Evolutionary conservation across 2,113 vertebrate species (phyloP), one percentile per base, ranked within the genome.

Genomic region (Myocastor coypus): DNA sequence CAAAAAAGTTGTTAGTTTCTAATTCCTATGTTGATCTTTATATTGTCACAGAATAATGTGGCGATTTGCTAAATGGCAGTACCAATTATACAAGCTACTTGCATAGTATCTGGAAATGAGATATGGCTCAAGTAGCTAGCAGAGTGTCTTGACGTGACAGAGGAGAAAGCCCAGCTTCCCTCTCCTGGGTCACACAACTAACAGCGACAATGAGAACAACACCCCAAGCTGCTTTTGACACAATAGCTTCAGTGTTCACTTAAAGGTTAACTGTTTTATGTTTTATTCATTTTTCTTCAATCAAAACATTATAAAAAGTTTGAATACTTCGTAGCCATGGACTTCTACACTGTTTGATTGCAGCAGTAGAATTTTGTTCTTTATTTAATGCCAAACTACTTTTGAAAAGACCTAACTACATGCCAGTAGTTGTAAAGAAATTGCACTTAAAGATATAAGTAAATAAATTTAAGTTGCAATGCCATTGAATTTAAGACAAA

Each of bases 381-480:
- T 83, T 82, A 93, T n/a, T 40, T 75, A 32, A 77, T 77, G 20
- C 2, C 69, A 92, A 87, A 82, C 69, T 93, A 37, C 50, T 96
- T 91, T 73, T 63, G 37, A 91, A 77, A 77, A 52, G 84, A 61
- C n/a, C 50, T 77, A 40, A 92, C 68, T 40, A 93, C 80, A 93
- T 57, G 0, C 5, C 66, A 97, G 20, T 59, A 64, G 10, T 68
- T 42, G 57, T 57, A 22, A 85, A 91, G 37, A 87, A 78, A 66
- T 10, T 87, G 2, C 1, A 71, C 14, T 85, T 77, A 77, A 77
- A 87, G 55, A 42, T 22, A 77, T 4, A 57, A 50, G 12, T 26
- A 89, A 40, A 69, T 77, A 92, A 89, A 66, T 26, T 46, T 46
- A 82, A 95, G 88, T 22, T 68, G 46, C 83, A 97, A 86, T 59